Conservation (phyloP, 2,888 invertebrate genomes). For the Prenolepis imparis region DNA sequence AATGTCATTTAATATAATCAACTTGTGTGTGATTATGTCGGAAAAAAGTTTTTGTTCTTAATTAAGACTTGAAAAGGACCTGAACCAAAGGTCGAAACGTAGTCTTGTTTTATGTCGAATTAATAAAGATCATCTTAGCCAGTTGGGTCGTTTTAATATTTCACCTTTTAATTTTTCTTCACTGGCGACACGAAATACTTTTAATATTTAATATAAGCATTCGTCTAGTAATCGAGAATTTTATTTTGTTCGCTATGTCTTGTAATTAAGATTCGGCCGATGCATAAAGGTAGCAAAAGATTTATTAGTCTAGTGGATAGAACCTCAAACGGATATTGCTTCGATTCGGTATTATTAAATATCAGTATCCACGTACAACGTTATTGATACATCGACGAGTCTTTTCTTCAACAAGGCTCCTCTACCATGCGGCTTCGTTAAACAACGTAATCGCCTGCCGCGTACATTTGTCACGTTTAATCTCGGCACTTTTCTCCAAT, state of each 20-base stretch:
- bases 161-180: too few species aligned
- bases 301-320: conserved; percentile 18
- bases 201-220: neutral
- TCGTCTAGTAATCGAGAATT: conserved; percentile 7
- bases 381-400: conserved; percentile 55
- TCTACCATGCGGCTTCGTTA: conserved; percentile 42
- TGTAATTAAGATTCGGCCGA: neutral
- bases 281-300: conserved; percentile 1
- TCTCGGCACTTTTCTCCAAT: conserved; percentile 48
- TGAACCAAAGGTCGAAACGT: too few species aligned
- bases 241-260: conserved; percentile 2
- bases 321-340: conserved; percentile 43
- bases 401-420: conserved; percentile 15
- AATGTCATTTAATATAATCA: too few species aligned
- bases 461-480: conserved; percentile 55
- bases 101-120: too few species aligned
- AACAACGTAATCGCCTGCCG: conserved; percentile 51
- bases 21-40: too few species aligned
- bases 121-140: too few species aligned
- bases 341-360: conserved; percentile 29
- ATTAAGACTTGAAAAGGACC: too few species aligned
- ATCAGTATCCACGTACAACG: conserved; percentile 41
- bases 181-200: too few species aligned
- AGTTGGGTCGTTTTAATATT: too few species aligned
- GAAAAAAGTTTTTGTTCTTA: too few species aligned